A percentile compares a stretch with the other conserved stretches of the same genome.
Conservation (phyloP, 1,140 invertebrate species). For the Tribolium madens region DNA sequence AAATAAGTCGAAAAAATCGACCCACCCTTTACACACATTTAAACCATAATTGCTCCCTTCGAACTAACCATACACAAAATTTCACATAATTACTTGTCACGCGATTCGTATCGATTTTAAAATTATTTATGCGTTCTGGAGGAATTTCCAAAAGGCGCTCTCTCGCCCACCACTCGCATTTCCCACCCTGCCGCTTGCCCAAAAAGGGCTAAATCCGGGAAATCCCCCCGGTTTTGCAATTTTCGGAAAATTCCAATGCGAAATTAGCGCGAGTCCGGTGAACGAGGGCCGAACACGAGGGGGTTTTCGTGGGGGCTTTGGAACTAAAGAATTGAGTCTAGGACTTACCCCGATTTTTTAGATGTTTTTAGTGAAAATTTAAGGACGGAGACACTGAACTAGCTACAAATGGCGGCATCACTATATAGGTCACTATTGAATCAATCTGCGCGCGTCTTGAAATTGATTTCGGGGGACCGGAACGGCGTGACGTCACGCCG, state of each 20-base stretch:
- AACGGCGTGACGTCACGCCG: constrained; percentile 53
- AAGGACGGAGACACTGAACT: constrained; percentile 55
- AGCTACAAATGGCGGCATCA: constrained; percentile 57
- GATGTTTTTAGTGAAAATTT: constrained; percentile 51
- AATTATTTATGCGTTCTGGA: constrained; percentile 4
- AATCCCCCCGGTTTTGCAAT: background rate
- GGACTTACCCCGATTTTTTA: constrained; percentile 49
- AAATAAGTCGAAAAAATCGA: constrained; percentile 5
- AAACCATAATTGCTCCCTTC: background rate
- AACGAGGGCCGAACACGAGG: background rate
- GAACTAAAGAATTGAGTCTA: background rate
- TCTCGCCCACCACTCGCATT: background rate
- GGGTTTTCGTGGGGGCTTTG: background rate
- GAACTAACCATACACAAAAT: constrained; percentile 16
- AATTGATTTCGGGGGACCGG: constrained; percentile 53
- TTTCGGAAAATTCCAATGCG: background rate
- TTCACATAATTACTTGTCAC: constrained; percentile 19
- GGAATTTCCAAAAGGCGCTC: background rate
- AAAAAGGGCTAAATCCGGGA: background rate
- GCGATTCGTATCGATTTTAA: constrained; percentile 15
- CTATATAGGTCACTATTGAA: constrained; percentile 59
- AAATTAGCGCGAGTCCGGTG: too few species aligned
- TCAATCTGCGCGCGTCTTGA: constrained; percentile 55
- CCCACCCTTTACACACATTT: constrained; percentile 14
- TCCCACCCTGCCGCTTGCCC: too few species aligned